Base-by-base conservation (phyloP, 2,797 vertebrate species). In the Hirundo rustica region DNA sequence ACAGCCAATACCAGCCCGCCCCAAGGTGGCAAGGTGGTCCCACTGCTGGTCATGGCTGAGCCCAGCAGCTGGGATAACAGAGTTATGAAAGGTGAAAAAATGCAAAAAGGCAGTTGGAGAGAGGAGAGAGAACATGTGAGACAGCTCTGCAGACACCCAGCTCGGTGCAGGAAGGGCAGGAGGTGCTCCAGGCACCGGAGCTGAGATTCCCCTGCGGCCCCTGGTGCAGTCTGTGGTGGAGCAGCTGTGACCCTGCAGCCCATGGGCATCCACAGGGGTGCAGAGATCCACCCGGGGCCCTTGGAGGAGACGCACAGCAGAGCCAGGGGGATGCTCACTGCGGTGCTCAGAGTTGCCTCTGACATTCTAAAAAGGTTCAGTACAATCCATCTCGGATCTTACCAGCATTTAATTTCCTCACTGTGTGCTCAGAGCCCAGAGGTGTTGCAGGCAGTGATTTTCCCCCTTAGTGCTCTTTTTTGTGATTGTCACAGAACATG, bases 191-290 rank as follows among this genome's bases (percentile, higher is more conserved):
- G 53, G n/a, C 1, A 1, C 25, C 0, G 0, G 68, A 53, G 21
- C 29, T 30, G 76, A 1, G 26, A 13, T 16, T 55, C 42, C 42
- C 4, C 67, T 45, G 27, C 51, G 45, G 67, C 27, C 29, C 7
- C 0, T 11, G 60, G 19, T 25, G 45, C 51, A 66, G 53, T 0
- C 20, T 9, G 6, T 6, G 27, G 67, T 3, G 58, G 44, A 13
- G 58, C 65, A 72, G 51, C 44, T 51, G 44, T 44, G 27, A 8
- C 38, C 26, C 32, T 58, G 75, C n/a, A 73, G 45, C 60, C 45
- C 53, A 0, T 0, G 12, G 16, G 18, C 7, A 4, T 2, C 11
- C 60, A 40, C 0, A 0, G n/a, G 60, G 47, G 27, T 4, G 10
- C 17, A 34, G n/a, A 53, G 3, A 53, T 45, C 13, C 60, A n/a